Evolutionary conservation across 2,113 vertebrate genomes (phyloP), one percentile per base, ranked within the genome.

Genomic region (Psittacula cyanocephala): DNA sequence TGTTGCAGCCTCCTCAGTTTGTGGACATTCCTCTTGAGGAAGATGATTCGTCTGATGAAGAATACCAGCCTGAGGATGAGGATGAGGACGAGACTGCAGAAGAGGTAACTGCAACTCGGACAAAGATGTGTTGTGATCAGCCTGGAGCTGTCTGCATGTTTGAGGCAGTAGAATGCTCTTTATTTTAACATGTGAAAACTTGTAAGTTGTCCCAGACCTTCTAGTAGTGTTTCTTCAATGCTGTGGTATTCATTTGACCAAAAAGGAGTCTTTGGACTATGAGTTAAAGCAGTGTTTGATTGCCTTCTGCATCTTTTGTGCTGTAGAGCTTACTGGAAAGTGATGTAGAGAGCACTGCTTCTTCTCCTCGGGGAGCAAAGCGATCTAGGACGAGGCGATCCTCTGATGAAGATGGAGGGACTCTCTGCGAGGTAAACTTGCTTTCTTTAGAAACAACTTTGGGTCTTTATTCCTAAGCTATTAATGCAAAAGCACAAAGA

Each of bases 41-140:
- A 11, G 99, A 99, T 43, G 99, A 99, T 85, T 99, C 99, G 0
- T 99, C 99, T 37, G 99, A 99, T 96, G 99, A 99, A 95, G 99
- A 99, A 81, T 99, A 99, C 95, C 98, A 98, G 85, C 99, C 99
- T 33, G 99, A 99, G 28, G 99, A 99, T 31, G 99, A 99, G 5
- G 99, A 99, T 39, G 99, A 99, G 53, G 99, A 99, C 52, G 99
- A 99, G 91, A 99, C 99, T 3, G 98, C 98, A 11, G 99, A 99
- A 60, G 99, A 99, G 98, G 99, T 99, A 63, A 88, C 29, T 9
- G 19, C 68, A 77, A 22, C 29, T 68, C 35, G 29, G 49, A 15
- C n/a, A 10, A 2, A 82, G 70, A 13, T 28, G 12, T 25, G 19
- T 41, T 20, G 13, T 53, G 24, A 16, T 72, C 46, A 24, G 28